These are phyloP conservation scores for Onychostruthus taczanowskii DNA, from an alignment of 2,113 vertebrate species.

Conservation along the genomic window DNA sequence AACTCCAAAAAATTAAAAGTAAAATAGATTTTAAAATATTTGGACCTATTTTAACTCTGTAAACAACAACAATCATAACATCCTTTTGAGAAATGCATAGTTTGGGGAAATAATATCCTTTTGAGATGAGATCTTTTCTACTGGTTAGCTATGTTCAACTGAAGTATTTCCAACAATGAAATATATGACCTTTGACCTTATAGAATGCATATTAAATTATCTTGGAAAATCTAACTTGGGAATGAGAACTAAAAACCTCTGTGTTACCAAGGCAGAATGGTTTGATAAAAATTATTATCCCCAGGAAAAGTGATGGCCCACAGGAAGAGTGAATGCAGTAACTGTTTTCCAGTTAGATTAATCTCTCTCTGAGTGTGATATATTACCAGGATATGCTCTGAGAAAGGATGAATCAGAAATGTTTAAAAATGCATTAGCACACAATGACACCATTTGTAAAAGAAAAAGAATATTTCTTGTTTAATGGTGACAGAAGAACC, in stretches of 20 bases:
- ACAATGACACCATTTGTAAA: background rate
- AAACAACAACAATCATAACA: background rate
- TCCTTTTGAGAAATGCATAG: background rate
- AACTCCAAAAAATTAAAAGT: background rate
- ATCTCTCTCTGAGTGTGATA: background rate
- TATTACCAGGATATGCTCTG: background rate
- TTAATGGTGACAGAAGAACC: background rate
- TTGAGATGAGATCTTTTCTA: background rate
- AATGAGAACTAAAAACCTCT: conserved; percentile 5
- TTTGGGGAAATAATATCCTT: background rate
- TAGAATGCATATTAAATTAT: background rate
- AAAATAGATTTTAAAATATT: background rate
- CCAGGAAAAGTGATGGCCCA: background rate
- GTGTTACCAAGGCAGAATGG: background rate
- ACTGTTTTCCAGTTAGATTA: conserved; percentile 16
- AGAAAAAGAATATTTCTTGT: background rate
- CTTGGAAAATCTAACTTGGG: background rate
- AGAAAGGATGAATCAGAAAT: conserved; percentile 40
- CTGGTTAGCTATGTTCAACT: background rate
- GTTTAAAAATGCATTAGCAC: background rate
- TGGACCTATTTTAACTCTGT: background rate
- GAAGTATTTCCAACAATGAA: background rate
- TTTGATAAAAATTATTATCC: conserved; percentile 9
- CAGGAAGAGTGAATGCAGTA: background rate
- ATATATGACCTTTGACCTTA: background rate